Evolutionary conservation across 2,797 vertebrate species (phyloP), one percentile per base, ranked within the genome.

Genomic region (Enteromius argenteus): DNA sequence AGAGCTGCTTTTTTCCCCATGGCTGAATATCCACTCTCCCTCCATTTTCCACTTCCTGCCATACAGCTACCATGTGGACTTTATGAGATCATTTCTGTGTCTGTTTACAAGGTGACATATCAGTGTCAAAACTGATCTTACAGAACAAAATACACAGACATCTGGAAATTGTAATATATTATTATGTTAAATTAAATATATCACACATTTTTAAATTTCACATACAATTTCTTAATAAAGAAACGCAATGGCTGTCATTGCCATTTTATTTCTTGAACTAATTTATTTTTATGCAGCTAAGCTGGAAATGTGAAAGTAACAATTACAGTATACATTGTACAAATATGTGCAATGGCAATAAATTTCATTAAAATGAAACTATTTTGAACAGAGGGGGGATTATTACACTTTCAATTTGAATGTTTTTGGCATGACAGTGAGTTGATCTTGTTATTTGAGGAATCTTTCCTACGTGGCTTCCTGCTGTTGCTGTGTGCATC

Each of bases 1-100:
- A 27, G 37, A 77, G 51, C 79, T 71, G 80, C 66, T 56, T 73
- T 84, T 85, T 87, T 85, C 66, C 89, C 79, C 62, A 79, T 84
- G 85, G 88, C 81, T 85, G 81, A 84, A 86, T 82, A 79, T 87
- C 78, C 85, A 72, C 79, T 84, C 83, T 83, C 72, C 69, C 67
- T 75, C 56, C 30, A 56, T 84, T 74, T 60, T 78, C 83, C 19
- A 58, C 84, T 86, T 89, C 81, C 85, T 87, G 85, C 35, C 67
- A 58, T 58, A 42, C 23, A 14, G 35, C 17, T 3, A 58, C 66
- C 21, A 32, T 30, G 49, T 53, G 21, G 66, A 42, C 14, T 30
- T 69, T 23, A 53, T n/a, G 42, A 68, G 46, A 68, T 53, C 1
- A 80, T 39, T 80, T 64, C 66, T 58, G 17, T 46, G 44, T 79